Percentiles rank a stretch among this genome's conserved stretches.
phyloP scores from a whole-genome alignment of 1,140 invertebrate species.

The Patella vulgata region DNA sequence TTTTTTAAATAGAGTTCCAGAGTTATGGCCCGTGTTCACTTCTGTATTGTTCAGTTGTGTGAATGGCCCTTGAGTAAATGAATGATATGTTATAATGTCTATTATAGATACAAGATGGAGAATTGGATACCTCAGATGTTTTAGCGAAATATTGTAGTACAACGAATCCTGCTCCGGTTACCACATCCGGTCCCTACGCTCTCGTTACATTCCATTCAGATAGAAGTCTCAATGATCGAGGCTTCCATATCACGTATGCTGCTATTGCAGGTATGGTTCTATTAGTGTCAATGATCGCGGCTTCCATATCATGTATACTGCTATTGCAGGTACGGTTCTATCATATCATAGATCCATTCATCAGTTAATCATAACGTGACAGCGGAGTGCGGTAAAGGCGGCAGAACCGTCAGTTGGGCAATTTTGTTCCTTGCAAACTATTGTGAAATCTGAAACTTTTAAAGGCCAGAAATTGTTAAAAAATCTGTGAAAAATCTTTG shows the following conservation, averaged over 20 bases:
- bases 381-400: too few relatives aligned
- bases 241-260: slow-evolving; percentile 75
- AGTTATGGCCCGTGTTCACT: too few relatives aligned
- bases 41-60: too few relatives aligned
- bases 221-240: slow-evolving; percentile 66
- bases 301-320: slow-evolving; percentile 73
- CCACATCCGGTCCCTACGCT: slow-evolving; percentile 75
- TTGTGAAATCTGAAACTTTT: too few relatives aligned
- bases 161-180: slow-evolving; percentile 59
- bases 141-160: slow-evolving; percentile 75
- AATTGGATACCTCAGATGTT: slow-evolving; percentile 67
- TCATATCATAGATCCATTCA: neutral
- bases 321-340: slow-evolving; percentile 32
- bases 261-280: slow-evolving; percentile 38
- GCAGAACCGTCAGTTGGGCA: too few relatives aligned
- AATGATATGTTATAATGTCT: too few relatives aligned
- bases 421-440: too few relatives aligned
- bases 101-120: slow-evolving; percentile 78
- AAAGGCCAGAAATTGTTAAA: too few relatives aligned
- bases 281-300: slow-evolving; percentile 71
- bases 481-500: too few relatives aligned
- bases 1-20: too few relatives aligned
- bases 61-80: too few relatives aligned
- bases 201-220: slow-evolving; percentile 76
- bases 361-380: neutral